A percentile compares a stretch with the other conserved stretches of the same genome.
These are phyloP conservation scores for Triplophysa rosa DNA, from an alignment of 2,113 vertebrate species.

Conservation along the genomic window DNA sequence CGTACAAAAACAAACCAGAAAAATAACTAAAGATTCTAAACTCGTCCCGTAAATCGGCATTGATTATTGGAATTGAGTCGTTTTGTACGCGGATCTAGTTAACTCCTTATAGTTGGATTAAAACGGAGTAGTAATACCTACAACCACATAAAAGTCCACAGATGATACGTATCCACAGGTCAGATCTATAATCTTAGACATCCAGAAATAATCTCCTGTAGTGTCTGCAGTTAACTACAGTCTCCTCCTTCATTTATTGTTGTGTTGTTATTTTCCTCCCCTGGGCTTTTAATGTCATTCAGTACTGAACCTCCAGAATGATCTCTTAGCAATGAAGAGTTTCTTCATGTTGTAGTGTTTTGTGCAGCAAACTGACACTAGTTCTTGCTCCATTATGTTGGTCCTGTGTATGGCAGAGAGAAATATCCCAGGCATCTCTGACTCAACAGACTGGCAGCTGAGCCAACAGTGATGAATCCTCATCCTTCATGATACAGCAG, in stretches of 20 bases:
- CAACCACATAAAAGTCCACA: conserved; percentile 32
- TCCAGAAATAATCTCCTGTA: neutral
- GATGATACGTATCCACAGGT: conserved; percentile 29
- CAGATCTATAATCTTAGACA: neutral
- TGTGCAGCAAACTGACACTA: conserved; percentile 26
- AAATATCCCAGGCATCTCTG: neutral
- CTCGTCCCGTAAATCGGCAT: conserved; percentile 20
- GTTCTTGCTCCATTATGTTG: conserved; percentile 1
- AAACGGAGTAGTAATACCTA: conserved; percentile 22
- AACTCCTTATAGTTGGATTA: conserved; percentile 16
- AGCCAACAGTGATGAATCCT: neutral
- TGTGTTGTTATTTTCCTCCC: conserved; percentile 20
- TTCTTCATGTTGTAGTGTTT: conserved; percentile 33
- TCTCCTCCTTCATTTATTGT: conserved; percentile 2
- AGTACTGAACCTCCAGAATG: conserved; percentile 29
- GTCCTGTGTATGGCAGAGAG: neutral
- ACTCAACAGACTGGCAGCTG: neutral
- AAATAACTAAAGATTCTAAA: conserved; percentile 50
- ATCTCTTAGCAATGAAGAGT: conserved; percentile 7
- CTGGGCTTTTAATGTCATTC: conserved; percentile 9
- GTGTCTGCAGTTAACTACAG: neutral
- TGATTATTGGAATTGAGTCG: conserved; percentile 36
- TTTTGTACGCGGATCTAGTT: conserved; percentile 33
- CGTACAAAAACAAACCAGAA: conserved; percentile 70
- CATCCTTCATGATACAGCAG: conserved; percentile 13